Evolutionary conservation across 1,140 invertebrate genomes (phyloP).

Genomic region (Neocloeon triangulifer): DNA sequence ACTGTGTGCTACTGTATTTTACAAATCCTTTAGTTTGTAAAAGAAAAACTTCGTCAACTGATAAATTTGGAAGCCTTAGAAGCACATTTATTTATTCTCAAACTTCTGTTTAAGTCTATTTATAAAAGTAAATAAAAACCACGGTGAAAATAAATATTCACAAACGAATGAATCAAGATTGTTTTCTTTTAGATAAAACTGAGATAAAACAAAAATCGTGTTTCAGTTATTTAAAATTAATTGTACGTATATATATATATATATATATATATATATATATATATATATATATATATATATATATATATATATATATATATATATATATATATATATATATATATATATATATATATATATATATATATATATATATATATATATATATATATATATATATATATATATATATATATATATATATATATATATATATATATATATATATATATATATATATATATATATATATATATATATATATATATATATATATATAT

Average conservation of each 20-base stretch:
- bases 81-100: no score
- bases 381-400: constrained; percentile 1
- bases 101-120: no score
- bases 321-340: constrained; percentile 1
- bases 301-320: constrained; percentile 1
- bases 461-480: constrained; percentile 3
- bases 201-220: no score
- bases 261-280: constrained; percentile 1
- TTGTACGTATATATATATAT: neutral
- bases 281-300: constrained; percentile 1
- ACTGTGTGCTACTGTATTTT: no score
- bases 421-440: constrained; percentile 1
- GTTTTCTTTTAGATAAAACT: no score
- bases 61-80: no score
- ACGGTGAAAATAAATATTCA: no score
- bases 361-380: constrained; percentile 1
- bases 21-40: no score
- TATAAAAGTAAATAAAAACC: no score
- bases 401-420: constrained; percentile 1
- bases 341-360: constrained; percentile 1
- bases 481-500: constrained; percentile 2
- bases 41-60: no score
- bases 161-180: no score
- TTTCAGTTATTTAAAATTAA: no score
- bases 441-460: constrained; percentile 1